These are phyloP conservation scores for Lysandra coridon DNA, from an alignment of 2,888 invertebrate genomes.

Conservation along the genomic window DNA sequence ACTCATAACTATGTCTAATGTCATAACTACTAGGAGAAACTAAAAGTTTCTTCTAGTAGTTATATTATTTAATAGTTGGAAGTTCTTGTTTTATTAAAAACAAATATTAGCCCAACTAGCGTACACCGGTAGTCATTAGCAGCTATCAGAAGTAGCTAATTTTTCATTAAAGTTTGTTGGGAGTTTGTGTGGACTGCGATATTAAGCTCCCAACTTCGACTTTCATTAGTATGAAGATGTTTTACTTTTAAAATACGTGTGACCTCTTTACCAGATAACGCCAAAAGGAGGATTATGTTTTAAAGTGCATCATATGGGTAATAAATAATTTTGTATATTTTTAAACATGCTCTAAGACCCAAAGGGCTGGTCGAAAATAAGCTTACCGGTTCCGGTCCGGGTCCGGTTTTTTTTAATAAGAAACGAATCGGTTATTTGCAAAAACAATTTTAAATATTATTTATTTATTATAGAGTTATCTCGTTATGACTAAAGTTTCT, in stretches of 20 bases:
- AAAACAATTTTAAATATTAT: too few species aligned
- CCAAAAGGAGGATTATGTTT: too few species aligned
- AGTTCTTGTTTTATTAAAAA: not conserved
- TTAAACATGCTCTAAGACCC: too few species aligned
- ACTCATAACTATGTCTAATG: not conserved
- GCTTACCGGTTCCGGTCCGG: too few species aligned
- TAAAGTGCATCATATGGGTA: too few species aligned
- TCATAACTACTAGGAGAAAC: not conserved
- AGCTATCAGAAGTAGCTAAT: conserved; percentile 13
- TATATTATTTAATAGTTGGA: not conserved
- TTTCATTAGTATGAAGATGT: not conserved
- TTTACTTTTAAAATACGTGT: not conserved
- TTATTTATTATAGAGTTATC: too few species aligned
- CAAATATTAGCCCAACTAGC: not conserved
- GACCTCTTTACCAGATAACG: not conserved
- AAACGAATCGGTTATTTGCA: too few species aligned
- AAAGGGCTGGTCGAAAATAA: too few species aligned
- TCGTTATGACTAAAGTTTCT: too few species aligned
- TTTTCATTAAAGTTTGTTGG: conserved; percentile 13
- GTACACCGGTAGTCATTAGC: conserved; percentile 8
- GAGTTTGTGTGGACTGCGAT: not conserved
- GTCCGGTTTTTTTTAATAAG: too few species aligned
- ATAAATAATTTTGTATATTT: too few species aligned
- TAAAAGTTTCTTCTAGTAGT: not conserved
- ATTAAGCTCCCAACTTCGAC: not conserved